Conservation (phyloP, 2,113 vertebrate genomes). For the Butorides virescens region DNA sequence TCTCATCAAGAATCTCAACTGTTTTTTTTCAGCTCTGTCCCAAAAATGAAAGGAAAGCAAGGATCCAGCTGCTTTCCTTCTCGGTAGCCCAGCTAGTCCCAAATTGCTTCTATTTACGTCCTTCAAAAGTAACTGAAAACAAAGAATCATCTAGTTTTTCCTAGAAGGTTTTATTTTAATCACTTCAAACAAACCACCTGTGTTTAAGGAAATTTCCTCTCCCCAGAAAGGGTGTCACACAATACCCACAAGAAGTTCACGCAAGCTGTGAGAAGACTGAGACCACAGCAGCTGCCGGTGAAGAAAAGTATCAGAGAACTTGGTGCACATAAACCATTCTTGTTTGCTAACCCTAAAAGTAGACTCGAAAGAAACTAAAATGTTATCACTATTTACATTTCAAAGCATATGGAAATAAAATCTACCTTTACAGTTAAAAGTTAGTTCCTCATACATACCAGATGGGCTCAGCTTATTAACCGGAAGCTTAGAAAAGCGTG, state of each 20-base stretch:
- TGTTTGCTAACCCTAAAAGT: background rate
- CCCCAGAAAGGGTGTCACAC: background rate
- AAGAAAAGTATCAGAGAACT: background rate
- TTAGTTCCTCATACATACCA: background rate
- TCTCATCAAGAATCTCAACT: background rate
- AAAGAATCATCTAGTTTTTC: background rate
- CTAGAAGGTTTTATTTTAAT: background rate
- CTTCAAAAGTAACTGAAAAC: background rate
- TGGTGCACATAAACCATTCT: rapidly evolving
- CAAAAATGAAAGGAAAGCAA: background rate
- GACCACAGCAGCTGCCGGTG: background rate
- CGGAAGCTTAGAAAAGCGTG: background rate
- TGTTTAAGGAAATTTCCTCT: background rate
- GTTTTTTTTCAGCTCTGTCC: background rate
- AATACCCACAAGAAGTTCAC: background rate
- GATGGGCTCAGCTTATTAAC: background rate
- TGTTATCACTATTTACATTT: background rate
- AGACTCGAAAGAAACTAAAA: background rate
- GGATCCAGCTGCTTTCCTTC: background rate
- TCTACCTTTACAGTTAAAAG: background rate
- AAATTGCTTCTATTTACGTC: background rate
- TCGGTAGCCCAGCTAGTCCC: background rate
- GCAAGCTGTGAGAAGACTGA: background rate
- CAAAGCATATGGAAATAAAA: background rate
- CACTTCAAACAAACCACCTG: background rate